These are phyloP conservation scores for Phaonia tiefii DNA, from an alignment of 2,888 invertebrate species.

Conservation along the genomic window DNA sequence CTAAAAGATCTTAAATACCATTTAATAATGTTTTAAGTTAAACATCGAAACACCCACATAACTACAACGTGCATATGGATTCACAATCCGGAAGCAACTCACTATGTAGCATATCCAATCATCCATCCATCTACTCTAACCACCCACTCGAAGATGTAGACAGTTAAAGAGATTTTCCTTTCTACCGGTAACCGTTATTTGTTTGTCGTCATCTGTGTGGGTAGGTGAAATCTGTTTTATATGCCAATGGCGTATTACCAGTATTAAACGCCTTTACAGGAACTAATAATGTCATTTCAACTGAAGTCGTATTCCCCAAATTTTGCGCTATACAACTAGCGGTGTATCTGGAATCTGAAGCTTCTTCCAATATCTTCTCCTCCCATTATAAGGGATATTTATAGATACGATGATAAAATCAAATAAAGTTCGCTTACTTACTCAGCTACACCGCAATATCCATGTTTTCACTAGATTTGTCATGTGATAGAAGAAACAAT, in stretches of 20 bases:
- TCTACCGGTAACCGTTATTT: not conserved
- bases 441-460: slow-evolving; percentile 13
- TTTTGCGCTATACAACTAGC: too few relatives aligned
- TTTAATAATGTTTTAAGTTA: slow-evolving; percentile 53
- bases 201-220: not conserved
- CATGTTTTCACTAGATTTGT: slow-evolving; percentile 13
- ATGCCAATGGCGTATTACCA: slow-evolving; percentile 56
- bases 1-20: slow-evolving; percentile 60
- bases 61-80: not conserved
- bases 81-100: too few relatives aligned
- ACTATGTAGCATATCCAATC: not conserved
- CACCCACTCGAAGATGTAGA: not conserved
- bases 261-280: slow-evolving; percentile 52
- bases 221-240: slow-evolving; percentile 35
- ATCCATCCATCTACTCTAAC: too few relatives aligned
- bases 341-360: not conserved
- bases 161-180: slow-evolving; percentile 1
- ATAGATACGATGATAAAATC: slow-evolving; percentile 46
- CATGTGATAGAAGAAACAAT: not conserved
- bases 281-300: slow-evolving; percentile 51
- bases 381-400: slow-evolving; percentile 32
- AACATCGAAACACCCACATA: not conserved
- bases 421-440: slow-evolving; percentile 37
- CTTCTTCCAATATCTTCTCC: not conserved
- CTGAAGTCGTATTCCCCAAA: slow-evolving; percentile 18